These are phyloP conservation scores for Pristionchus pacificus DNA, from an alignment of 1,140 invertebrate genomes.

Conservation along the genomic window DNA sequence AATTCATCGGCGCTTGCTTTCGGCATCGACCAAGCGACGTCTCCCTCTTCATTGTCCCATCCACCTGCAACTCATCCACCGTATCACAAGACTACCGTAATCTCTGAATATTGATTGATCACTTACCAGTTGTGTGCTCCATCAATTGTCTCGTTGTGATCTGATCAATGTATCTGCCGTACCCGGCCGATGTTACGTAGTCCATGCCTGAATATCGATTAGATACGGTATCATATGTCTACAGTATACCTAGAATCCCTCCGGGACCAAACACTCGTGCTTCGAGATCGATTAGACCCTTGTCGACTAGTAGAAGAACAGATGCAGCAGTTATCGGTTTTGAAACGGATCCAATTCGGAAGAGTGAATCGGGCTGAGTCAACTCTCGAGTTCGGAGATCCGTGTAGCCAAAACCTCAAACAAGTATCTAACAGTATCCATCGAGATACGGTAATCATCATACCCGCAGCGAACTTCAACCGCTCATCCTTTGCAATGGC, in stretches of 20 bases:
- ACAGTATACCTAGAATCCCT: conserved; percentile 45
- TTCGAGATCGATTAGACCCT: conserved; percentile 44
- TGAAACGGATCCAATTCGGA: conserved; percentile 53
- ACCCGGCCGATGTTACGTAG: conserved; percentile 41
- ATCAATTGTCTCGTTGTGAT: conserved; percentile 53
- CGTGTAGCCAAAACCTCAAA: conserved; percentile 51
- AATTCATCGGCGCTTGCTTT: conserved; percentile 41
- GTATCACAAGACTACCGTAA: no score
- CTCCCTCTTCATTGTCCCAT: conserved; percentile 53
- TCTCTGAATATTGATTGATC: neutral
- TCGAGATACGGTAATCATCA: neutral
- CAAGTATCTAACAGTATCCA: no score
- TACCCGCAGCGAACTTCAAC: conserved; percentile 55
- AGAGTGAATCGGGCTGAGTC: conserved; percentile 48
- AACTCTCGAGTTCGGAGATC: conserved; percentile 44
- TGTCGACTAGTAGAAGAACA: conserved; percentile 49
- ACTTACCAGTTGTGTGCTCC: conserved; percentile 50
- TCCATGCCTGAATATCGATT: conserved; percentile 39
- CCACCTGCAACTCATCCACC: conserved; percentile 39
- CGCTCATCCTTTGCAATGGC: conserved; percentile 53
- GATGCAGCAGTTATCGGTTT: conserved; percentile 56
- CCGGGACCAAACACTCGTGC: conserved; percentile 47
- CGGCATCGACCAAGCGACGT: conserved; percentile 55
- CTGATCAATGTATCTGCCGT: conserved; percentile 49
- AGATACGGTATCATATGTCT: conserved; percentile 5